A percentile compares a stretch with the other conserved stretches of the same genome.
Conservation (phyloP, 2,113 vertebrate genomes). For the Salvelinus fontinalis region DNA sequence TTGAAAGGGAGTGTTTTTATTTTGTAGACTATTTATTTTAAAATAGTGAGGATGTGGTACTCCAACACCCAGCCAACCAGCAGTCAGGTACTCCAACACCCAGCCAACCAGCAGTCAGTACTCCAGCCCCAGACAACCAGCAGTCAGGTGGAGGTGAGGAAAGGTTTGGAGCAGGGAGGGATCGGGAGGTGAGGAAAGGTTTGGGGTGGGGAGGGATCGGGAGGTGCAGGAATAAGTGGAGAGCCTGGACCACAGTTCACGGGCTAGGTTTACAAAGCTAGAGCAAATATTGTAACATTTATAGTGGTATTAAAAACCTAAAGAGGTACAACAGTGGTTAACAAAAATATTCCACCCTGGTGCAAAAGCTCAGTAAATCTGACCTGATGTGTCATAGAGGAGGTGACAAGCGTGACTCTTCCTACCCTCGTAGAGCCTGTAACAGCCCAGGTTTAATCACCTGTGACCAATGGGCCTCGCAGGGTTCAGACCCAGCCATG, state of each 20-base stretch:
- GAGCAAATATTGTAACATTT: conserved; percentile 2
- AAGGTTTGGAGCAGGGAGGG: not conserved
- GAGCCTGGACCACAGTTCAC: not conserved
- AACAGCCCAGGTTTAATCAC: conserved; percentile 46
- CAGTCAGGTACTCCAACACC: conserved; percentile 29
- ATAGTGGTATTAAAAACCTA: not conserved
- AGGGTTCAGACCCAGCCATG: not conserved
- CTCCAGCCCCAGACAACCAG: conserved; percentile 11
- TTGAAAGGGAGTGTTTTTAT: conserved; percentile 65
- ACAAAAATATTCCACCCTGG: conserved; percentile 5
- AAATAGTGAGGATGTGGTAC: conserved; percentile 58
- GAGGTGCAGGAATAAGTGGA: no score
- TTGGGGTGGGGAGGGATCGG: not conserved
- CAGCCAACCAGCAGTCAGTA: conserved; percentile 37
- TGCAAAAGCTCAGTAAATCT: conserved; percentile 48
- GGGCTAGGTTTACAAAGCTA: conserved; percentile 30
- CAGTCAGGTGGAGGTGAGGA: conserved; percentile 24
- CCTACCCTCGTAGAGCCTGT: conserved; percentile 36
- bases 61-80: conserved; percentile 19
- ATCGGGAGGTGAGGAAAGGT: not conserved
- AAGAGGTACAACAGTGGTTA: not conserved
- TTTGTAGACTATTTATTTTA: conserved; percentile 92
- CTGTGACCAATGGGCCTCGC: conserved; percentile 52
- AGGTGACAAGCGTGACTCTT: conserved; percentile 41
- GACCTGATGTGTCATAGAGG: conserved; percentile 53